Evolutionary conservation across 2,113 vertebrate species (phyloP).

Genomic region (Etheostoma spectabile): DNA sequence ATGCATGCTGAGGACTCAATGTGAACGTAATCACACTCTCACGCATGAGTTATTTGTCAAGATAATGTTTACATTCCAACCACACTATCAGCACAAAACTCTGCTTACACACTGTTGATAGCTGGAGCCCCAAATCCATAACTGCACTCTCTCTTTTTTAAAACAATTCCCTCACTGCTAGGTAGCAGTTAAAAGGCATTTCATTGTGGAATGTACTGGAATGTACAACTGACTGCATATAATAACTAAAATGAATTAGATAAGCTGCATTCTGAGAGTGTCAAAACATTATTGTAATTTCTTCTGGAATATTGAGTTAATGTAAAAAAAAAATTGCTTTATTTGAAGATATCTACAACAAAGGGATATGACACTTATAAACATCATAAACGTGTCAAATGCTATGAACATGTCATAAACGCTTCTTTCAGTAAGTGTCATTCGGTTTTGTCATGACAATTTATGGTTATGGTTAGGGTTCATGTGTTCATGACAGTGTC

Average conservation of each 20-base stretch:
- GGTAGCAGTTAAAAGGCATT: not conserved
- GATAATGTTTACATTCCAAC: too few species aligned
- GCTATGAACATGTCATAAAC: too few species aligned
- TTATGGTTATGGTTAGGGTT: too few species aligned
- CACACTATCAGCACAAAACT: not conserved
- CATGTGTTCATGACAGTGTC: too few species aligned
- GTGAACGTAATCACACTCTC: not conserved
- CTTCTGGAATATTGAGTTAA: too few species aligned
- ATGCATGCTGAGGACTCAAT: not conserved
- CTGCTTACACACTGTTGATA: not conserved
- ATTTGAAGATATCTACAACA: too few species aligned
- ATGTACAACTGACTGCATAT: not conserved
- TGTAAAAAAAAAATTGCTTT: too few species aligned
- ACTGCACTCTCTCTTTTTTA: not conserved
- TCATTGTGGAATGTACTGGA: not conserved
- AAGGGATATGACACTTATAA: too few species aligned
- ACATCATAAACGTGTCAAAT: too few species aligned
- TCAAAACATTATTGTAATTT: not conserved
- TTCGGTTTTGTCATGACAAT: too few species aligned
- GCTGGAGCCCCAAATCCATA: not conserved
- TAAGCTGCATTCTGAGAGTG: not conserved
- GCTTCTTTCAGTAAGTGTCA: too few species aligned
- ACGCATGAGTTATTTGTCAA: not conserved
- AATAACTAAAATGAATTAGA: not conserved
- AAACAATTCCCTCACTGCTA: not conserved